Evolutionary conservation across 2,888 invertebrate species (phyloP).

Genomic region (Subacronicta megacephala): DNA sequence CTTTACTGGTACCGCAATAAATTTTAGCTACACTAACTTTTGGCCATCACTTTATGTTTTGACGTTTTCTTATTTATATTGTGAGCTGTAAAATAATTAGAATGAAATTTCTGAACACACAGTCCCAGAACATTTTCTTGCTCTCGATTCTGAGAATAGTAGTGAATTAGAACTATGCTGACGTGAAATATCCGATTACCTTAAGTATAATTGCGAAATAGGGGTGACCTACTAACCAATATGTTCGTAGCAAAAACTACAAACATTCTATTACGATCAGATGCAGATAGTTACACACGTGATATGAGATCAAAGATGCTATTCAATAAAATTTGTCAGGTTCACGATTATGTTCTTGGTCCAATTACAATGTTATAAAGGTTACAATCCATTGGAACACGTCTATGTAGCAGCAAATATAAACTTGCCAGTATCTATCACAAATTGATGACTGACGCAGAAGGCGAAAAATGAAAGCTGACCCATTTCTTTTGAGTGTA

Average conservation of each 20-base stretch:
- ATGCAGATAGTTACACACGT: slow-evolving; percentile 24
- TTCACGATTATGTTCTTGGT: not conserved
- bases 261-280: slow-evolving; percentile 31
- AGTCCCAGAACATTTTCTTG: slow-evolving; percentile 12
- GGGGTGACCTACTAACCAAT: slow-evolving; percentile 73
- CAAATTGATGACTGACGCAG: slow-evolving; percentile 74
- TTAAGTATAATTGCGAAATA: slow-evolving; percentile 68
- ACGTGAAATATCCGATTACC: slow-evolving; percentile 67
- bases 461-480: slow-evolving; percentile 76
- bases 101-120: slow-evolving; percentile 14
- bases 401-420: slow-evolving; percentile 44
- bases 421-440: slow-evolving; percentile 55
- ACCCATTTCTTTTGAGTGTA: slow-evolving; percentile 81
- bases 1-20: slow-evolving; percentile 25
- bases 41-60: slow-evolving; percentile 21
- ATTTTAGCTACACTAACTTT: slow-evolving; percentile 29
- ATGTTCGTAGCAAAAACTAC: slow-evolving; percentile 32
- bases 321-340: slow-evolving; percentile 9
- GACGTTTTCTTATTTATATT: slow-evolving; percentile 30
- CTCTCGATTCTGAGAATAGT: slow-evolving; percentile 60
- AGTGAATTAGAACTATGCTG: slow-evolving; percentile 57
- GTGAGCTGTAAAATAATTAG: slow-evolving; percentile 34
- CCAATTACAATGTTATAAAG: slow-evolving; percentile 43
- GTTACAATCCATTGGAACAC: slow-evolving; percentile 42
- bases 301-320: slow-evolving; percentile 32